Conservation (phyloP, 1,140 invertebrate species). For the Saxidomus purpurata region DNA sequence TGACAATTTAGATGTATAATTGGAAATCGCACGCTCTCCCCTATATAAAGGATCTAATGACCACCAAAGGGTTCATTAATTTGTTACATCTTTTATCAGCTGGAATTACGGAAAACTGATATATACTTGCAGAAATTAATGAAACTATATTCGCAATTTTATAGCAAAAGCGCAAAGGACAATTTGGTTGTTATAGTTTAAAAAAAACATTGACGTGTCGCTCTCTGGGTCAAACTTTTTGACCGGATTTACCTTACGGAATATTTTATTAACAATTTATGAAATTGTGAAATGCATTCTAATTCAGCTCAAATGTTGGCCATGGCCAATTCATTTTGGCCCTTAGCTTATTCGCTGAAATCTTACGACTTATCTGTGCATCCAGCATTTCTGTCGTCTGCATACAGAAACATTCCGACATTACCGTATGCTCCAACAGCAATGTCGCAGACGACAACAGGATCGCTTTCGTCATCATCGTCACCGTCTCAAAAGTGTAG, state of each 20-base stretch:
- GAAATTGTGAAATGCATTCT: constrained; percentile 27
- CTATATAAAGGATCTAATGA: constrained; percentile 52
- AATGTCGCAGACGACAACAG: background rate
- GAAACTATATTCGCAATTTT: no score
- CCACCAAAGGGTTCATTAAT: constrained; percentile 27
- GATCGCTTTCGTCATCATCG: background rate
- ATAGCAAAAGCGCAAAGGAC: no score
- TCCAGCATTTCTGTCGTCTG: constrained; percentile 52
- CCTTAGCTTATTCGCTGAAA: constrained; percentile 54
- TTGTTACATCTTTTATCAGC: constrained; percentile 27
- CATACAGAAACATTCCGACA: constrained; percentile 46
- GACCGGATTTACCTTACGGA: background rate
- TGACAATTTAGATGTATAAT: constrained; percentile 43
- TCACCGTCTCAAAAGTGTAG: constrained; percentile 4
- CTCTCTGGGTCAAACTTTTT: background rate
- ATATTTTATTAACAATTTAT: no score
- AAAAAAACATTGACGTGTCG: no score
- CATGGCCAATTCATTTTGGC: constrained; percentile 57
- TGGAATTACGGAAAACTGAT: background rate
- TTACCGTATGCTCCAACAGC: background rate
- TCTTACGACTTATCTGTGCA: constrained; percentile 56
- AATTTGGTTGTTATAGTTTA: no score
- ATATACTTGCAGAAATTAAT: background rate
- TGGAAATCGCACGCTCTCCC: background rate
- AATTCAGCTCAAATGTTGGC: constrained; percentile 54